Conservation (phyloP, 2,888 invertebrate genomes). For the Myopa tessellatipennis region DNA sequence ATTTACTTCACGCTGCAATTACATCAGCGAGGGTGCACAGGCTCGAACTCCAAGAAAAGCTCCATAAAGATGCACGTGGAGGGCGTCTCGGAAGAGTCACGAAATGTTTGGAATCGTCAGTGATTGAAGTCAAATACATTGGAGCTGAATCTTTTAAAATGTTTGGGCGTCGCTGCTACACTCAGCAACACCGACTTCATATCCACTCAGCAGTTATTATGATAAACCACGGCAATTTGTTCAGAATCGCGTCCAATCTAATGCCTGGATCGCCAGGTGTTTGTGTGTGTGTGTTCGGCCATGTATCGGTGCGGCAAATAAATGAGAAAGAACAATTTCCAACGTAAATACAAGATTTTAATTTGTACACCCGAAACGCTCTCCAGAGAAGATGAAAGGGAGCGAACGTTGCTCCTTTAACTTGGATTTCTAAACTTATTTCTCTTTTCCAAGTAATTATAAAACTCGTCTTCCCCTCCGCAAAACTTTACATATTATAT, state of each 20-base stretch:
- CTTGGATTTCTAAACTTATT: not conserved
- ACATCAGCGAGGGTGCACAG: not conserved
- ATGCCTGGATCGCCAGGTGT: not conserved
- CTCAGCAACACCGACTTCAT: not conserved
- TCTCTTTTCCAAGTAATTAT: not conserved
- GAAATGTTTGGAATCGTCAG: not conserved
- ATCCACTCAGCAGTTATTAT: not conserved
- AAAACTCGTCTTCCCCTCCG: not conserved
- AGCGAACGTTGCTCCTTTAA: not conserved
- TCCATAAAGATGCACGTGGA: no score
- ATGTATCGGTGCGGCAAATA: not conserved
- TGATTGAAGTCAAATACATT: not conserved
- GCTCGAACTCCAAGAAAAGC: no score
- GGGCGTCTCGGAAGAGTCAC: not conserved
- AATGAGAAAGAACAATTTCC: not conserved
- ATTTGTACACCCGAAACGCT: not conserved
- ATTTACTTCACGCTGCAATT: not conserved
- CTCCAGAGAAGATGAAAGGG: not conserved
- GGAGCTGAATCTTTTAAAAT: no score
- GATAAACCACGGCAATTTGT: constrained; percentile 16
- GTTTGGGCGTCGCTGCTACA: no score
- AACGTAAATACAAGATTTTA: no score
- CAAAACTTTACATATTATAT: no score
- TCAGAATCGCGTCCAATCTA: constrained; percentile 16
- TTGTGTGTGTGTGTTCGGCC: not conserved